Evolutionary conservation across 2,113 vertebrate species (phyloP).

Genomic region (Gyps fulvus): DNA sequence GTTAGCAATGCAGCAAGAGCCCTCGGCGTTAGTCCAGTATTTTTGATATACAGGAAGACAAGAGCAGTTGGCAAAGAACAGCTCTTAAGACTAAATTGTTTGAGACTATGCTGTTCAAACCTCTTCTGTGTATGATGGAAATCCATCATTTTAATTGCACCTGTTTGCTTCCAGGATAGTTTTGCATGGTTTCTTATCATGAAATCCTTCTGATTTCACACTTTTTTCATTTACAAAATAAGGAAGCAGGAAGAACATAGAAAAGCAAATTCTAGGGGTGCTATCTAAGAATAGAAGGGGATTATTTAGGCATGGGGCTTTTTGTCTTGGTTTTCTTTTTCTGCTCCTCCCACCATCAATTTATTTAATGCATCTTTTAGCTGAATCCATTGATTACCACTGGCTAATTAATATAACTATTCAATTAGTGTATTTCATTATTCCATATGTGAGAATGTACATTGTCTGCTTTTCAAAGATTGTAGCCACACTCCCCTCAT

Average conservation of each 20-base stretch:
- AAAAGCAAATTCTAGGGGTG: background rate
- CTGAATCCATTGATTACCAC: background rate
- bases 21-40: background rate
- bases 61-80: background rate
- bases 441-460: background rate
- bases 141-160: background rate
- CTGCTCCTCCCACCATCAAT: background rate
- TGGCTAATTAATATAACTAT: background rate
- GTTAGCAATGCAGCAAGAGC: background rate
- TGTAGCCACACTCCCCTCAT: fast-evolving
- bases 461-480: background rate
- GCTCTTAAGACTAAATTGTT: background rate
- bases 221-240: background rate
- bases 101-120: background rate
- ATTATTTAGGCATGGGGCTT: background rate
- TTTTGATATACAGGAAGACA: background rate
- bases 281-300: background rate
- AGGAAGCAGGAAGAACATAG: background rate
- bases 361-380: background rate
- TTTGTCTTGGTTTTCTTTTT: background rate
- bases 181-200: background rate
- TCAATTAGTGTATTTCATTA: background rate
- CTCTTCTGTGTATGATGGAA: background rate
- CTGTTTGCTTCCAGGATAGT: background rate
- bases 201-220: background rate